Evolutionary conservation across 2,797 vertebrate genomes (phyloP), one percentile per base, ranked within the genome.

Genomic region (Champsocephalus esox): DNA sequence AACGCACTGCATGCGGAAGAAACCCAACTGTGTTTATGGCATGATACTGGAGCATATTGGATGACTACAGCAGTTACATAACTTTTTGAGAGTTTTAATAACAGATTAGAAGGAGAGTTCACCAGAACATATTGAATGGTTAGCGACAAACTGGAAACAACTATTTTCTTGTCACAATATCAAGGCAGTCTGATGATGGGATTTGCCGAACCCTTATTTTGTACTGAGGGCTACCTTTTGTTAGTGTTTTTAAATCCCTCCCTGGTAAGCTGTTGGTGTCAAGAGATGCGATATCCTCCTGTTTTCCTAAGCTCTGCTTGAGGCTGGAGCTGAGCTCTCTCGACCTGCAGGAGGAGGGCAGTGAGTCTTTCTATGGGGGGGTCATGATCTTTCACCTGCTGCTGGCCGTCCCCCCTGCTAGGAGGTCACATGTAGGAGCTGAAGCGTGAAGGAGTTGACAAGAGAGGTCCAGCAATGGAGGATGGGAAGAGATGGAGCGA

Each of bases 371-470:
- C 84, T 89, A 46, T 69, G 50, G 17, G 24, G 63, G 84, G 89
- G 87, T 92, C 82, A 71, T 12, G 81, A 92, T 81, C 89, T 92
- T 92, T 93, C 87, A 93, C 89, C 89, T 92, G 88, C 79, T 83
- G 79, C 87, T 88, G 84, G 81, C 59, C 43, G 2, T 62, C 74
- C 61, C 11, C 58, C 87, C 77, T 80, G 83, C 89, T 75, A 83
- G 66, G 83, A 89, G 87, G 88, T 90, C 85, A 83, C 78, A 66
- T 83, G 60, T 66, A 82, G 81, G 85, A 88, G 78, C 79, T 83
- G 85, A 88, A 52, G 88, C 78, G 72, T 88, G 85, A 89, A 88
- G 71, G 74, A 69, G 64, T 70, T 12, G 61, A 89, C 75, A 75
- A 80, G 75, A 65, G 38, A 55, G 54, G 75, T 13, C 45, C 60